Evolutionary conservation across 2,888 invertebrate genomes (phyloP), one percentile per base, ranked within the genome.

Genomic region (Chrysina gloriosa): DNA sequence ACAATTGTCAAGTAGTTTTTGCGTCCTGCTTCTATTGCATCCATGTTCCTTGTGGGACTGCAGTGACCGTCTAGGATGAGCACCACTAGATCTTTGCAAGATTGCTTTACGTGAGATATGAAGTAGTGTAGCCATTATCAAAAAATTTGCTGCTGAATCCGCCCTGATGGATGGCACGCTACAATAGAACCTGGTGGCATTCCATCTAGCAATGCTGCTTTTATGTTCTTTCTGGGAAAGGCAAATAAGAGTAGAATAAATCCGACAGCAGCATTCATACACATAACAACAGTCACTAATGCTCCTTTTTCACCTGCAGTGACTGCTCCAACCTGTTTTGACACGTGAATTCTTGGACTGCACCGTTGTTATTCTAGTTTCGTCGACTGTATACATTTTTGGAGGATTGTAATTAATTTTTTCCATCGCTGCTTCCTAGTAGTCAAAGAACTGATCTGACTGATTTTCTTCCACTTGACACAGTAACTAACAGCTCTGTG

Each of bases 181-280:
- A 23, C 3, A 2, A 11, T 47, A 9, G 47, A 64, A 42, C 76
- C 77, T 25, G 75, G 72, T 48, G 78, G 80, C 14, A 77, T 77
- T 21, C 74, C 77, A 63, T 78, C 72, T 61, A 78, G 69, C n/a
- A 80, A 64, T 21, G n/a, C n/a, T n/a, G n/a, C n/a, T n/a, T n/a
- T n/a, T n/a, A n/a, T n/a, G n/a, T n/a, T n/a, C n/a, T 77, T 72
- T 0, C 79, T 58, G 0, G 75, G 74, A 71, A 79, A 82, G 63
- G 81, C 77, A 14, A 81, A 69, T 7, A 77, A 64, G 6, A 80
- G 80, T 3, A 80, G 79, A 6, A 81, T 73, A 72, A 77, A n/a
- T 42, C 73, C 52, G 2, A 79, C 79, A 42, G 70, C 71, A 42
- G 77, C 79, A 67, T 69, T 76, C 75, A 80, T 77, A 39, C 75